phyloP scores from a whole-genome alignment of 1,140 invertebrate genomes.

The Drosophila aff. region DNA sequence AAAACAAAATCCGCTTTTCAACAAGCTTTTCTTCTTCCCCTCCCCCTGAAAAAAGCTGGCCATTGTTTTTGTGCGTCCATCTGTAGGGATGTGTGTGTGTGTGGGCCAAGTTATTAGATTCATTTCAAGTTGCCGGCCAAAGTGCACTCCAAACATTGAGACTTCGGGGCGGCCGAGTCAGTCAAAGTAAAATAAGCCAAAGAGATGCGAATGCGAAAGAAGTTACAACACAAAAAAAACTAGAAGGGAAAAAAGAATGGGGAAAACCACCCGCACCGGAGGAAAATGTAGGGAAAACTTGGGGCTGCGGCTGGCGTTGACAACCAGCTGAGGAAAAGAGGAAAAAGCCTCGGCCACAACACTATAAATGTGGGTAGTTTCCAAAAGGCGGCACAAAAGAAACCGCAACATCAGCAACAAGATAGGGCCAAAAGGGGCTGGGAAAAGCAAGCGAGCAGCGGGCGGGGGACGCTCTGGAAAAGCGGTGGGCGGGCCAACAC shows the following conservation, averaged over 20 bases:
- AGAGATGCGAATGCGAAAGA: constrained; percentile 50
- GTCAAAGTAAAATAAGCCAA: constrained; percentile 73
- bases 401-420: constrained; percentile 80
- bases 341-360: constrained; percentile 66
- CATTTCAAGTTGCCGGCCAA: constrained; percentile 79
- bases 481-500: constrained; percentile 55
- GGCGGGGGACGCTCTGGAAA: neutral
- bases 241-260: neutral
- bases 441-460: neutral
- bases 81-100: constrained; percentile 15
- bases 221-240: constrained; percentile 14
- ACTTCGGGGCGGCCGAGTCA: constrained; percentile 53
- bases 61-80: constrained; percentile 49
- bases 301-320: constrained; percentile 68
- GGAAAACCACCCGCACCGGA: constrained; percentile 8
- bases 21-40: constrained; percentile 19
- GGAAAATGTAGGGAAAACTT: constrained; percentile 28
- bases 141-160: constrained; percentile 78
- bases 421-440: constrained; percentile 17
- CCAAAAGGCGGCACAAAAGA: constrained; percentile 74
- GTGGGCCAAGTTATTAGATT: constrained; percentile 78
- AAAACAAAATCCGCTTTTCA: constrained; percentile 71
- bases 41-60: constrained; percentile 6
- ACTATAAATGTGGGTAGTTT: constrained; percentile 80
- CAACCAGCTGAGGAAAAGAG: constrained; percentile 44